A percentile compares a stretch with the other conserved stretches of the same genome.
Evolutionary conservation across 1,140 invertebrate species (phyloP).

Genomic region (Hycleus cichorii): DNA sequence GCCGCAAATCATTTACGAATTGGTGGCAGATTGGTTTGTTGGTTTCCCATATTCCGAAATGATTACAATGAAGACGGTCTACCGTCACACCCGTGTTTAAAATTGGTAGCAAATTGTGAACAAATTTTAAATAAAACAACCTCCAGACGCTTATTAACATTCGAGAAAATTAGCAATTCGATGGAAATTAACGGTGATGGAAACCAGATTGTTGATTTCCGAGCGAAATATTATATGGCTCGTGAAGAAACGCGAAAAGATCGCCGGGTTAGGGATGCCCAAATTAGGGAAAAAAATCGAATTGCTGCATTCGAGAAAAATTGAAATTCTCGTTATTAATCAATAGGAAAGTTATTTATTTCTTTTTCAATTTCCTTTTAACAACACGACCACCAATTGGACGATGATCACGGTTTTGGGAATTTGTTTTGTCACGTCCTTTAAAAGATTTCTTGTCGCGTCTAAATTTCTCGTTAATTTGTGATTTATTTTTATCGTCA

Average conservation of each 20-base stretch:
- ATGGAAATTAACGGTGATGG: constrained; percentile 16
- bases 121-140: constrained; percentile 73
- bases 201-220: constrained; percentile 43
- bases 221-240: constrained; percentile 59
- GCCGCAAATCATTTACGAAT: constrained; percentile 67
- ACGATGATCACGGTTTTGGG: constrained; percentile 18
- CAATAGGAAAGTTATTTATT: not conserved
- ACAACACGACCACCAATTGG: constrained; percentile 20
- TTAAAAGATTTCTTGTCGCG: constrained; percentile 2
- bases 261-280: constrained; percentile 35
- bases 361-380: not conserved
- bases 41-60: constrained; percentile 81
- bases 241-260: constrained; percentile 56
- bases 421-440: constrained; percentile 18
- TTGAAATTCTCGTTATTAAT: not conserved
- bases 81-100: constrained; percentile 71
- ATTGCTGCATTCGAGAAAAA: constrained; percentile 21
- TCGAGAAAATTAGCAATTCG: constrained; percentile 67
- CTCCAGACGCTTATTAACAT: constrained; percentile 76
- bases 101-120: constrained; percentile 75
- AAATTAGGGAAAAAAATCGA: constrained; percentile 28
- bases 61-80: constrained; percentile 68
- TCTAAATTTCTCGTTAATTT: not conserved
- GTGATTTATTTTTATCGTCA: constrained; percentile 2
- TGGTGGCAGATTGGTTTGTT: constrained; percentile 77